Percentiles rank a stretch among this genome's conserved stretches.
Evolutionary conservation across 1,140 invertebrate species (phyloP).

Genomic region (Lordiphosa stackelbergi): DNA sequence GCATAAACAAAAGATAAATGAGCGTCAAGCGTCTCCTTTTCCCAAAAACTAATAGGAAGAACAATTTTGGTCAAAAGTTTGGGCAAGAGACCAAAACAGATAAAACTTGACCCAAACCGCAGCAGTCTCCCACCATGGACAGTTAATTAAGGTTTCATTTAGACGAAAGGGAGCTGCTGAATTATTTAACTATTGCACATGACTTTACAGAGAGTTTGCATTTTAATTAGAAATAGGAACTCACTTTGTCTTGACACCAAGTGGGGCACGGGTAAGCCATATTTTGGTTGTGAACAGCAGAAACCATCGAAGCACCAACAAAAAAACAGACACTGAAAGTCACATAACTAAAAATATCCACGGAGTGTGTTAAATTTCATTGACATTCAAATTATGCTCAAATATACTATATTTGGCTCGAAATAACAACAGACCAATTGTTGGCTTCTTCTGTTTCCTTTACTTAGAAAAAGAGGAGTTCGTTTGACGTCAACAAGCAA

Average conservation of each 20-base stretch:
- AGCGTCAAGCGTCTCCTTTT: slow-evolving; percentile 2
- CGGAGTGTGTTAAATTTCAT: slow-evolving; percentile 5
- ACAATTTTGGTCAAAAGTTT: slow-evolving; percentile 6
- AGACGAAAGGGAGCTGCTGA: background rate
- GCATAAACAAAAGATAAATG: slow-evolving; percentile 13
- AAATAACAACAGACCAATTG: slow-evolving; percentile 6
- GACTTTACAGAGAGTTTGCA: background rate
- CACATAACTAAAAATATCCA: background rate
- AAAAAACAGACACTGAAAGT: background rate
- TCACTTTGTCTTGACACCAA: background rate
- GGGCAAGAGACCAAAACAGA: slow-evolving; percentile 1
- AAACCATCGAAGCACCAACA: slow-evolving; percentile 2
- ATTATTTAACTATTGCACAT: slow-evolving; percentile 2
- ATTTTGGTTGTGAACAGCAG: background rate
- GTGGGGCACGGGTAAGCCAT: background rate
- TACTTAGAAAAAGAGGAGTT: background rate
- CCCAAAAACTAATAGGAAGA: background rate
- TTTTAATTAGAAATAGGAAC: slow-evolving; percentile 8
- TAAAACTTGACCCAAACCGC: slow-evolving; percentile 6
- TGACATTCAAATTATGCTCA: slow-evolving; percentile 8
- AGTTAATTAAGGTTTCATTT: slow-evolving; percentile 9
- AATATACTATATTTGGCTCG: slow-evolving; percentile 8
- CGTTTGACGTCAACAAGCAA: slow-evolving; percentile 10
- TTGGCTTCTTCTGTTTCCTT: slow-evolving; percentile 10
- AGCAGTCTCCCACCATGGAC: slow-evolving; percentile 3